Conservation (phyloP, 2,797 vertebrate species). For the Intellagama lesueurii region DNA sequence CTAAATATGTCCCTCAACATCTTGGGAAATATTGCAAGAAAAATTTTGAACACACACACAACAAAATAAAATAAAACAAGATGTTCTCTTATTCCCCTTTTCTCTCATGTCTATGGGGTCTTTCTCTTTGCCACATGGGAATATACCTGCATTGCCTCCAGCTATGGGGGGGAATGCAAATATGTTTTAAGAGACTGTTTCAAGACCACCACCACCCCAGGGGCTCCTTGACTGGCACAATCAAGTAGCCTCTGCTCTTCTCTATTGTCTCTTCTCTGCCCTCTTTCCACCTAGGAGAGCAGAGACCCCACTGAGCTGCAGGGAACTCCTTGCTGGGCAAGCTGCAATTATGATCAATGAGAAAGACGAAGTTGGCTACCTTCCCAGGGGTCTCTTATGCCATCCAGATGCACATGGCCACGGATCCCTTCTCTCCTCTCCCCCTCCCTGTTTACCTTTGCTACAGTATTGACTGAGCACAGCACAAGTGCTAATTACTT, state of each 20-base stretch:
- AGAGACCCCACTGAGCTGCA: not conserved
- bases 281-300: not conserved
- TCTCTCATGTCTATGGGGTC: not conserved
- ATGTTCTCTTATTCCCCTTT: not conserved
- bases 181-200: not conserved
- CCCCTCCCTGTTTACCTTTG: not conserved
- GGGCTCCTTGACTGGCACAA: rapidly evolving
- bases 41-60: not conserved
- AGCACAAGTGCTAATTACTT: conserved; percentile 44
- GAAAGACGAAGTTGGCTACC: not conserved
- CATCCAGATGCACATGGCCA: rapidly evolving
- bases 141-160: not conserved
- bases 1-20: not conserved
- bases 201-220: not conserved
- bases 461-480: conserved; percentile 23
- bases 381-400: not conserved
- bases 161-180: not conserved
- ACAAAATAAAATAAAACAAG: not conserved
- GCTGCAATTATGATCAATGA: not conserved
- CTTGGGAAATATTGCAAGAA: not conserved
- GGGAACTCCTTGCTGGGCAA: conserved; percentile 31
- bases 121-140: too few species aligned
- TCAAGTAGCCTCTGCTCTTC: not conserved
- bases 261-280: conserved; percentile 6
- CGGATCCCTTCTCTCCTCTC: not conserved